phyloP scores from a whole-genome alignment of 2,888 invertebrate genomes.

The Dasypolia templi region DNA sequence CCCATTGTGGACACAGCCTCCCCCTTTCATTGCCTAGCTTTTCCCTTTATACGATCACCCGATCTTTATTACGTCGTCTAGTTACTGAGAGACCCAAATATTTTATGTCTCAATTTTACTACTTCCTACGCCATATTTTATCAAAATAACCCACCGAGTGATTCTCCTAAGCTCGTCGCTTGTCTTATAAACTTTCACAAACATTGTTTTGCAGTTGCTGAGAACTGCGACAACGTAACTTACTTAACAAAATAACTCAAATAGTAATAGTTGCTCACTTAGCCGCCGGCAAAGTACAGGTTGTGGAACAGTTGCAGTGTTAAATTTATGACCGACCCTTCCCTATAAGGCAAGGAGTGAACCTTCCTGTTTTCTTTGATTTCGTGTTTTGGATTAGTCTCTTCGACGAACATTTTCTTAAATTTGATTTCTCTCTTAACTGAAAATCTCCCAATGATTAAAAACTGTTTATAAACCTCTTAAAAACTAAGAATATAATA shows the following conservation, averaged over 20 bases:
- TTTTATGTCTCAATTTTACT: slow-evolving; percentile 65
- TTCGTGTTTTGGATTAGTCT: slow-evolving; percentile 31
- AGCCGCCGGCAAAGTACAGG: slow-evolving; percentile 47
- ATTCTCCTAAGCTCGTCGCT: slow-evolving; percentile 59
- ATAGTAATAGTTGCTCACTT: slow-evolving; percentile 45
- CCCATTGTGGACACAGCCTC: slow-evolving; percentile 29
- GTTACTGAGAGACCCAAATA: slow-evolving; percentile 57
- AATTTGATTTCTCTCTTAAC: slow-evolving; percentile 5
- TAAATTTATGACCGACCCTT: slow-evolving; percentile 64
- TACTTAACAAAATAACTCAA: slow-evolving; percentile 31
- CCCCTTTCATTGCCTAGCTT: slow-evolving; percentile 6
- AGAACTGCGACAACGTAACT: slow-evolving; percentile 35
- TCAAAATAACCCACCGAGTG: too few relatives aligned
- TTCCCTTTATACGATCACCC: slow-evolving; percentile 37
- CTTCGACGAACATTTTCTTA: slow-evolving; percentile 22
- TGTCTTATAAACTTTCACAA: slow-evolving; percentile 63
- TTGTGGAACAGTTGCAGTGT: slow-evolving; percentile 63
- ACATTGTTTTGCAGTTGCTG: slow-evolving; percentile 56
- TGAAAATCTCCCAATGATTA: not conserved
- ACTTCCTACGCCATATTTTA: slow-evolving; percentile 62
- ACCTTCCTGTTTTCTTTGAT: slow-evolving; percentile 48
- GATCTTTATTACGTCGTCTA: slow-evolving; percentile 46
- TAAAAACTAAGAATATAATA: slow-evolving; percentile 2
- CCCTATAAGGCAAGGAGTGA: slow-evolving; percentile 23
- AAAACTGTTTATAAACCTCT: not conserved